Evolutionary conservation across 2,797 vertebrate genomes (phyloP), one percentile per base, ranked within the genome.

Genomic region (Danio tinwini): DNA sequence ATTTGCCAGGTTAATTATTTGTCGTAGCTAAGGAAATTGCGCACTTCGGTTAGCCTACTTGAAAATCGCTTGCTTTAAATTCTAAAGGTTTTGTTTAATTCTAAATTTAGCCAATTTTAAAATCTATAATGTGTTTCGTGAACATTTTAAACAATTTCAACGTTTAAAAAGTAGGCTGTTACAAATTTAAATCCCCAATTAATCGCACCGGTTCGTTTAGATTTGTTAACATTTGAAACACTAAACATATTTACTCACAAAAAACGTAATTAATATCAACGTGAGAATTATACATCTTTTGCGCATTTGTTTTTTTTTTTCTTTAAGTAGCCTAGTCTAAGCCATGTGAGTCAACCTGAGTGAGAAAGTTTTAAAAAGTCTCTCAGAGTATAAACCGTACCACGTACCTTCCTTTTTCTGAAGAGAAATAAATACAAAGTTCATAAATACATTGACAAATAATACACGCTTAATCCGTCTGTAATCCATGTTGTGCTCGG

Each of bases 401-500:
- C 39, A 83, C 93, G 88, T 87, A 94, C 94, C 93, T 92, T 94
- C 94, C 87, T 93, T 94, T 37, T 89, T 91, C 69, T 94, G 92
- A 44, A 92, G 21, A 10, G 93, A 93, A 40, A 93, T 90, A 39
- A 93, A 84, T 78, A 94, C 89, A 8, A 90, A 90, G 71, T 91
- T 90, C 80, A 94, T 86, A 82, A 94, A 91, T 5, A 93, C 87
- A 76, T 80, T 91, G n/a, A 90, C 87, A 84, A 94, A 93, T 42
- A 95, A 86, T 78, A 91, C 78, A 73, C 84, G 88, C 86, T 90
- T 89, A 82, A 91, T 74, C 87, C 91, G 89, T 8, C 73, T 86
- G 83, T 86, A 89, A 88, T 93, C 94, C 94, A 95, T 95, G 84
- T 78, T 81, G 69, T 63, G 42, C 65, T 47, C 76, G 82, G 84